Conservation (phyloP, 2,888 invertebrate species). For the Trissonchulus sp. region DNA sequence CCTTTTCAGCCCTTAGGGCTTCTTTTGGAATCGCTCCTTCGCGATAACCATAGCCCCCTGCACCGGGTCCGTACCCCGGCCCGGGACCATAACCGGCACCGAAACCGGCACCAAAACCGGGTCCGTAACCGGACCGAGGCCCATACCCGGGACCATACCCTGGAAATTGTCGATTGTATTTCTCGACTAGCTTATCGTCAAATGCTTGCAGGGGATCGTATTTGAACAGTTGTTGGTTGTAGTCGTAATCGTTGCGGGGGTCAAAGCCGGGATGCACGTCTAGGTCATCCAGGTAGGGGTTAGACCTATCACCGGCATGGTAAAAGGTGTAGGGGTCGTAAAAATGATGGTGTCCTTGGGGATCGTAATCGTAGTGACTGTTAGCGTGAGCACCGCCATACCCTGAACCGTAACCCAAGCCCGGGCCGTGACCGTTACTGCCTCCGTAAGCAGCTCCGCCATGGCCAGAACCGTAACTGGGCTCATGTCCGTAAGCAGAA, state of each 20-base stretch:
- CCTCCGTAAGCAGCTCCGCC: constrained; percentile 1
- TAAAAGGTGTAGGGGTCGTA: neutral
- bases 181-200: neutral
- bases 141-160: neutral
- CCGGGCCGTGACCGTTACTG: neutral
- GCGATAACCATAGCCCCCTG: neutral
- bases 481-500: neutral
- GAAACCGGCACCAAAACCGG: neutral
- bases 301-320: neutral
- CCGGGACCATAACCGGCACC: neutral
- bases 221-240: neutral
- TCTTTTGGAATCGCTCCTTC: too few species aligned
- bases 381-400: neutral
- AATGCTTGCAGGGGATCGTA: neutral
- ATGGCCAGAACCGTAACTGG: neutral
- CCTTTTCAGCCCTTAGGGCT: too few species aligned
- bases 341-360: neutral
- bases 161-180: neutral
- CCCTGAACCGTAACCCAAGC: neutral
- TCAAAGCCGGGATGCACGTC: neutral
- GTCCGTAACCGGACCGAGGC: neutral
- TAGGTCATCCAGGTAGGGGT: neutral
- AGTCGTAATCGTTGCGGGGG: neutral
- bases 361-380: neutral
- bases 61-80: neutral